Conservation (phyloP, 2,888 invertebrate genomes). For the Agrenia bidenticulata region DNA sequence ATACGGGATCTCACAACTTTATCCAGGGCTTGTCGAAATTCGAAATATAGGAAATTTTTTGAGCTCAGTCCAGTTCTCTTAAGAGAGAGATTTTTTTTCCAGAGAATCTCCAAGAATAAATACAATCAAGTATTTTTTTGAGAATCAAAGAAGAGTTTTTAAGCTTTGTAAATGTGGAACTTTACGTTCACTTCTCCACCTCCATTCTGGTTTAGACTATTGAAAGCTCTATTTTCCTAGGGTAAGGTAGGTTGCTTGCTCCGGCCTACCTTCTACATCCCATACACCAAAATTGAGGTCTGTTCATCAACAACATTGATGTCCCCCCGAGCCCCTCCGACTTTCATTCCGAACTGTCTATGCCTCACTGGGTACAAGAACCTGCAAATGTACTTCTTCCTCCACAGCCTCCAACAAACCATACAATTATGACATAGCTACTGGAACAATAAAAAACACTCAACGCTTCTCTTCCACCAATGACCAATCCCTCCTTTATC, state of each 20-base stretch:
- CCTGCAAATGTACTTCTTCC: too few relatives aligned
- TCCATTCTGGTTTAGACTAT: constrained; percentile 18
- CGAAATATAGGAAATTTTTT: constrained; percentile 9
- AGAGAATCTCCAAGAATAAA: constrained; percentile 2
- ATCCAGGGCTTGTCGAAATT: neutral
- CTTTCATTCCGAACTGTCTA: too few relatives aligned
- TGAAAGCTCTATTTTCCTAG: constrained; percentile 32
- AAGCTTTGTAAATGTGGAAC: constrained; percentile 8
- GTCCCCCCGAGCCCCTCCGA: too few relatives aligned
- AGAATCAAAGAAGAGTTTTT: constrained; percentile 8
- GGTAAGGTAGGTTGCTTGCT: constrained; percentile 37
- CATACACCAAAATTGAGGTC: neutral
- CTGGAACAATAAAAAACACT: too few relatives aligned
- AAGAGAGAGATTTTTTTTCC: neutral
- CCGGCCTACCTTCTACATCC: constrained; percentile 1
- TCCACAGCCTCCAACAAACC: too few relatives aligned
- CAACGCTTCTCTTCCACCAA: too few relatives aligned
- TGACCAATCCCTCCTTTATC: too few relatives aligned
- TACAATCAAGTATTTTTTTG: constrained; percentile 8
- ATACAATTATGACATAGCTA: too few relatives aligned
- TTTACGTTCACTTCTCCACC: constrained; percentile 29
- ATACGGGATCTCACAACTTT: neutral
- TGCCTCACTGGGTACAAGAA: too few relatives aligned
- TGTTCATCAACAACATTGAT: too few relatives aligned
- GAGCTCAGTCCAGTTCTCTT: constrained; percentile 7